Evolutionary conservation across 2,797 vertebrate genomes (phyloP).

Genomic region (Nyctibius grandis): DNA sequence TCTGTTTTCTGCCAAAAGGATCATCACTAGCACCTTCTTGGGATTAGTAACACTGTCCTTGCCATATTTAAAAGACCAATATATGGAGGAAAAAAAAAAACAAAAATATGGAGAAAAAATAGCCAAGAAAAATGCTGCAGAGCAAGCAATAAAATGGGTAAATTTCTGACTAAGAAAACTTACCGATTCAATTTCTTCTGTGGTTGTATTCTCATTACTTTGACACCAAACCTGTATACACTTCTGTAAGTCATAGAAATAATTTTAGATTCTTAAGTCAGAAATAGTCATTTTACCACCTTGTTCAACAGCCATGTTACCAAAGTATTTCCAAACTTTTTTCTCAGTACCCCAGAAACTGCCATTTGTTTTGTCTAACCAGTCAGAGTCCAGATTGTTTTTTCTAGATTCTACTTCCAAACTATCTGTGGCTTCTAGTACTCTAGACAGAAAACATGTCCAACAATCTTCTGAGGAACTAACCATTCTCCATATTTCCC

Average conservation of each 20-base stretch:
- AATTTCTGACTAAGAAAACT: neutral
- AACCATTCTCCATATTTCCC: neutral
- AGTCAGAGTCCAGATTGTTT: neutral
- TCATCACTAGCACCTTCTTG: neutral
- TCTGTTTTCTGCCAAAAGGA: neutral
- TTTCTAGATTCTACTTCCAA: neutral
- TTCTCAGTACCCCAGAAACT: neutral
- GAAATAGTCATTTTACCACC: neutral
- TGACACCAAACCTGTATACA: neutral
- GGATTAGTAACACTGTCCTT: neutral
- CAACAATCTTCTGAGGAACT: neutral
- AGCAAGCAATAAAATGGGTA: neutral
- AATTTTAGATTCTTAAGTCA: neutral
- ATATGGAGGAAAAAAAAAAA: neutral
- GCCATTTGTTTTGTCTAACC: neutral
- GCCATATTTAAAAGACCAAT: neutral
- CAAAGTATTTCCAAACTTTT: neutral
- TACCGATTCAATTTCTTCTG: neutral
- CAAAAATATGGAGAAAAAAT: neutral
- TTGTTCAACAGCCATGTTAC: neutral
- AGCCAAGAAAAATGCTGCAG: neutral
- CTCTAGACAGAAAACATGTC: neutral
- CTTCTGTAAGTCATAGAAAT: neutral
- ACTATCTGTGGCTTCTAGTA: neutral
- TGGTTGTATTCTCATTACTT: neutral